Evolutionary conservation across 2,797 vertebrate species (phyloP).

Genomic region (Stomatorhinus walkeri): DNA sequence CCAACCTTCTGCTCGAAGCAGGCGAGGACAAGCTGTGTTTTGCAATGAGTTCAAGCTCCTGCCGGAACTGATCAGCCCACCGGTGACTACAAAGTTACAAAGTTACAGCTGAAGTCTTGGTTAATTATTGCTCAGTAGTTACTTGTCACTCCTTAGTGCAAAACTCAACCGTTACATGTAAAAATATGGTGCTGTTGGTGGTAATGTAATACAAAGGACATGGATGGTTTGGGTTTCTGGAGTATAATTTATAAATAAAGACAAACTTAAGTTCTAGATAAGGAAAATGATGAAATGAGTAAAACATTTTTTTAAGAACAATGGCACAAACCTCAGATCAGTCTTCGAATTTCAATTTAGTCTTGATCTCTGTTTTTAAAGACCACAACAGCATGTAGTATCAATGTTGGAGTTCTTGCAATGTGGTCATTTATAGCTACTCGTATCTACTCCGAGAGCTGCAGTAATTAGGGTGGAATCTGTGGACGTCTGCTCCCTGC

Average conservation of each 20-base stretch:
- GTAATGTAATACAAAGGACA: neutral
- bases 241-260: neutral
- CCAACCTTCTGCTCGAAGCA: neutral
- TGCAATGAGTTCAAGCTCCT: neutral
- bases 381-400: neutral
- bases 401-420: neutral
- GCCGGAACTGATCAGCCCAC: neutral
- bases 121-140: neutral
- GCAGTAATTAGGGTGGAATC: neutral
- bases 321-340: neutral
- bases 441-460: neutral
- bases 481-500: neutral
- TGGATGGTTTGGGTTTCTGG: neutral
- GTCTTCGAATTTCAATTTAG: neutral
- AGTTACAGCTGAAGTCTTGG: neutral
- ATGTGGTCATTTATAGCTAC: neutral
- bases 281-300: neutral
- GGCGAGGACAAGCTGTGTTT: neutral
- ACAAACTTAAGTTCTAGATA: neutral
- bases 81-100: neutral
- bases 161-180: neutral
- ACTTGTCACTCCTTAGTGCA: neutral
- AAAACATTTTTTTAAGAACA: neutral
- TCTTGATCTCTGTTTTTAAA: neutral
- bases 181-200: neutral